Evolutionary conservation across 1,140 invertebrate species (phyloP).

Genomic region (Drosophila kepulauana): DNA sequence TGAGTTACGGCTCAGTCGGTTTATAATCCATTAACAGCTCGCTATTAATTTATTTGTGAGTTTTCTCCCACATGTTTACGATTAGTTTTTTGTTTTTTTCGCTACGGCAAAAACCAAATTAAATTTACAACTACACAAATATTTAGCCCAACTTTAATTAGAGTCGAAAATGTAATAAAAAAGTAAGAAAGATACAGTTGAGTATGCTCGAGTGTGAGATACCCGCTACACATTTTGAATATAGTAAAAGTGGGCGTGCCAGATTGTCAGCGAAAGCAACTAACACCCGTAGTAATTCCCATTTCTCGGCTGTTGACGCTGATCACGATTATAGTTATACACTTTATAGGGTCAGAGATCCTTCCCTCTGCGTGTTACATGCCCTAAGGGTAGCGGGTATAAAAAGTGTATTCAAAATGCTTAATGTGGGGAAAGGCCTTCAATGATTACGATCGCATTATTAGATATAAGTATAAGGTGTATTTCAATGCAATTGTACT

Average conservation of each 20-base stretch:
- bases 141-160: neutral
- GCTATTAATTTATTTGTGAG: slow-evolving; percentile 26
- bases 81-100: slow-evolving; percentile 24
- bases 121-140: slow-evolving; percentile 13
- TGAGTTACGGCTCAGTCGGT: slow-evolving; percentile 6
- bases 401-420: no score
- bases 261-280: no score
- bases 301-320: no score
- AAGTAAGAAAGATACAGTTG: no score
- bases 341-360: no score
- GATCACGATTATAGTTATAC: no score
- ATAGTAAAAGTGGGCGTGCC: no score
- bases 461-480: neutral
- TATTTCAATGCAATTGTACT: neutral
- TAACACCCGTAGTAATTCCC: no score
- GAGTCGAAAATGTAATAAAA: neutral
- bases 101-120: slow-evolving; percentile 50
- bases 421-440: neutral
- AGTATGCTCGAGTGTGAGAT: no score
- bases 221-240: no score
- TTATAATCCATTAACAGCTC: slow-evolving; percentile 16
- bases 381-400: neutral
- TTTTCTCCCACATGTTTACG: slow-evolving; percentile 11
- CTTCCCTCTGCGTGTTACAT: no score
- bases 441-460: neutral